Conservation (phyloP, 2,888 invertebrate species). For the Meteorus colon region DNA sequence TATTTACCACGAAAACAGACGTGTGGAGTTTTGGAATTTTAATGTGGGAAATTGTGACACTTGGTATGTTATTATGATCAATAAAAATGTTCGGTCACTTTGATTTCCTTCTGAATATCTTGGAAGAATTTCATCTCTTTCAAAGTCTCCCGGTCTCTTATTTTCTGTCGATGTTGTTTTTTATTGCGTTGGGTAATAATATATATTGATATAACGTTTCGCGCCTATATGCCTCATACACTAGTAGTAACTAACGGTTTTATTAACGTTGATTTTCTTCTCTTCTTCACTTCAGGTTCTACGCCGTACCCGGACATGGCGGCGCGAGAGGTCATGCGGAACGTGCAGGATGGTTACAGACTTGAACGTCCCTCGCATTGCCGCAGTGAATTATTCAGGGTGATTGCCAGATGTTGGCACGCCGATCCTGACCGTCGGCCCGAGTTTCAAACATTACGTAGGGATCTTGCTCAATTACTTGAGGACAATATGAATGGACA, state of each 20-base stretch:
- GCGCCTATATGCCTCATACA: not conserved
- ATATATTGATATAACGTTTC: slow-evolving; percentile 19
- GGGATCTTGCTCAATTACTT: slow-evolving; percentile 78
- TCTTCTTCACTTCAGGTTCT: slow-evolving; percentile 77
- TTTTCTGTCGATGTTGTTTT: not conserved
- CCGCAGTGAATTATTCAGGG: slow-evolving; percentile 80
- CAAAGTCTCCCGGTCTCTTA: not conserved
- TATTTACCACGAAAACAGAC: slow-evolving; percentile 87
- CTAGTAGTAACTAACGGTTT: slow-evolving; percentile 32
- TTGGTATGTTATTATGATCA: slow-evolving; percentile 75
- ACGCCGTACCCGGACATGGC: slow-evolving; percentile 91
- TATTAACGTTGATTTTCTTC: slow-evolving; percentile 18
- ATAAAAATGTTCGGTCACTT: not conserved
- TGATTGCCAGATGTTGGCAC: slow-evolving; percentile 80
- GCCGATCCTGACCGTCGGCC: slow-evolving; percentile 84
- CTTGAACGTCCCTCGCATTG: slow-evolving; percentile 87
- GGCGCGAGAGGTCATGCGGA: slow-evolving; percentile 87
- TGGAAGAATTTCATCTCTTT: not conserved
- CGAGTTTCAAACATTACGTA: slow-evolving; percentile 79
- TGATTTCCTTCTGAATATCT: not conserved
- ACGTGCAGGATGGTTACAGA: slow-evolving; percentile 85
- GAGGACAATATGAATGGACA: slow-evolving; percentile 79
- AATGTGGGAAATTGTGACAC: slow-evolving; percentile 90
- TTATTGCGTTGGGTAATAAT: slow-evolving; percentile 1
- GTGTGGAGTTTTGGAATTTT: slow-evolving; percentile 92